These are phyloP conservation scores for Anoplopoma fimbria DNA, from an alignment of 2,113 vertebrate genomes.

Conservation along the genomic window DNA sequence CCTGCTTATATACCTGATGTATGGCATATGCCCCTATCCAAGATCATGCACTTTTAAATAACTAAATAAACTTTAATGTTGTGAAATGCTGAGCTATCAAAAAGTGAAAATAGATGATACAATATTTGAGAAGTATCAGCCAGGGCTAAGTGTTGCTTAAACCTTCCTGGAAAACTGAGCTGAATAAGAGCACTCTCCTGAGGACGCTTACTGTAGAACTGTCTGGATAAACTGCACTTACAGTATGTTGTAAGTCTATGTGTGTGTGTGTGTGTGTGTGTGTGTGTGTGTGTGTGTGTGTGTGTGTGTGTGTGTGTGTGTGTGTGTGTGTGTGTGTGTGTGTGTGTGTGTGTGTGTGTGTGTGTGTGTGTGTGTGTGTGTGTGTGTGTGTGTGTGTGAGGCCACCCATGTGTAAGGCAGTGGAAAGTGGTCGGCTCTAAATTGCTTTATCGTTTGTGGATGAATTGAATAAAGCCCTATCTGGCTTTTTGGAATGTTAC, in stretches of 20 bases:
- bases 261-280: slow-evolving; percentile 16
- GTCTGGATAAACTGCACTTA: slow-evolving; percentile 78
- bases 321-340: slow-evolving; percentile 20
- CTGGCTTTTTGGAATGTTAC: slow-evolving; percentile 82
- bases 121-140: slow-evolving; percentile 60
- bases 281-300: slow-evolving; percentile 25
- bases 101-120: slow-evolving; percentile 59
- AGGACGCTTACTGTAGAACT: slow-evolving; percentile 76
- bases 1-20: not conserved
- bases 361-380: slow-evolving; percentile 15
- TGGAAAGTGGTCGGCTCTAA: slow-evolving; percentile 74
- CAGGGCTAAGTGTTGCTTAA: slow-evolving; percentile 65
- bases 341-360: slow-evolving; percentile 3
- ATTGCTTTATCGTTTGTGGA: slow-evolving; percentile 80
- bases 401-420: slow-evolving; percentile 63
- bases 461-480: slow-evolving; percentile 83
- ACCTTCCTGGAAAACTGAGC: slow-evolving; percentile 75
- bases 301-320: slow-evolving; percentile 1
- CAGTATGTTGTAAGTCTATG: slow-evolving; percentile 58
- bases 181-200: slow-evolving; percentile 74
- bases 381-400: slow-evolving; percentile 11
- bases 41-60: slow-evolving; percentile 50
- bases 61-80: slow-evolving; percentile 51
- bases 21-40: not conserved
- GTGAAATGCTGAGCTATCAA: slow-evolving; percentile 46